These are phyloP conservation scores for Umimayanthus kanabou DNA, from an alignment of 92 coral and sea anemone genomes.

Conservation along the genomic window DNA sequence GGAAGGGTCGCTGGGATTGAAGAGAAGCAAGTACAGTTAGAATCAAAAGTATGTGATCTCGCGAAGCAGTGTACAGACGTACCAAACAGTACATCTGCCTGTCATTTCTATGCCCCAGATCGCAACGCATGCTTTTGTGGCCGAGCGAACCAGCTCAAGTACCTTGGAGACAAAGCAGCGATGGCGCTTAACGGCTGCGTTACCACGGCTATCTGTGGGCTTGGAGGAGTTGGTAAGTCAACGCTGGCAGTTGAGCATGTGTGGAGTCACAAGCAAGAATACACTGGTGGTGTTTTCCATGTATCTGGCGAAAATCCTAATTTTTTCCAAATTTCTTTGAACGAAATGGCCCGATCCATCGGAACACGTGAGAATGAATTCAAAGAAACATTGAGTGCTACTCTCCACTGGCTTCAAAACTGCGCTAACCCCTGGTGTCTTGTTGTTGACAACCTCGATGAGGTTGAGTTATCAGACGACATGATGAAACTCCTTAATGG, in stretches of 20 bases:
- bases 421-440: constrained; percentile 61
- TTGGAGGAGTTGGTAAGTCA: constrained; percentile 89
- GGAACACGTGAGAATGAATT: constrained; percentile 68
- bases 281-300: constrained; percentile 86
- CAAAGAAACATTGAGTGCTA: constrained; percentile 52
- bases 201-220: constrained; percentile 74
- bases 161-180: constrained; percentile 43
- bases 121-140: constrained; percentile 72
- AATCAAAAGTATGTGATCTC: constrained; percentile 44
- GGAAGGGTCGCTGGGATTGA: constrained; percentile 36
- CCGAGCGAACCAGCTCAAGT: constrained; percentile 54
- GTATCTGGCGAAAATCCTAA: constrained; percentile 74
- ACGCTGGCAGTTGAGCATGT: constrained; percentile 81
- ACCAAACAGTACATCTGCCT: background rate
- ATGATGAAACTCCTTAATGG: constrained; percentile 74
- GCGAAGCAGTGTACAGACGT: constrained; percentile 5
- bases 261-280: constrained; percentile 54
- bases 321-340: constrained; percentile 62
- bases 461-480: constrained; percentile 56
- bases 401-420: constrained; percentile 60
- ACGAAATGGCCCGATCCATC: constrained; percentile 66
- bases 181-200: constrained; percentile 20
- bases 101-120: constrained; percentile 55
- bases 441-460: constrained; percentile 79
- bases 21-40: constrained; percentile 38